phyloP scores from a whole-genome alignment of 2,797 vertebrate genomes.

The Scarus forsteni region DNA sequence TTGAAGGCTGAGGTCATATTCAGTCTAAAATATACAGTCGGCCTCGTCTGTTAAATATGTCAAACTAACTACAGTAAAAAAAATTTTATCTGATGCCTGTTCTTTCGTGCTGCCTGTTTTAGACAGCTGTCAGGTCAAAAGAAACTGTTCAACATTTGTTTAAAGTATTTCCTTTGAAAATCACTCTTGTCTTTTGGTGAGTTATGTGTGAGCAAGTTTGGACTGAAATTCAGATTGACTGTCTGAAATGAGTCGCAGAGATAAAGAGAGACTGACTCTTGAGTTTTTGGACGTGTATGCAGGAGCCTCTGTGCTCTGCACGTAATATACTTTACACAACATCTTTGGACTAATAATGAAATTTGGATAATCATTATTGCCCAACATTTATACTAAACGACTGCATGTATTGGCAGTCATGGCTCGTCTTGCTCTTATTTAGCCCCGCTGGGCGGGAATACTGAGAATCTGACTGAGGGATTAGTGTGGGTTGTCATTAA shows the following conservation, averaged over 20 bases:
- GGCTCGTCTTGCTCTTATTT: slow-evolving; percentile 9
- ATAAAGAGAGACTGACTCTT: slow-evolving; percentile 11
- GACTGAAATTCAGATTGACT: not conserved
- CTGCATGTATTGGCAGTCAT: slow-evolving; percentile 1
- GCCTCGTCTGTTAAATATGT: not conserved
- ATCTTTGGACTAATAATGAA: not conserved
- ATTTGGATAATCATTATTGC: not conserved
- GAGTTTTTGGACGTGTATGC: not conserved
- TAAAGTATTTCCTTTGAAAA: not conserved
- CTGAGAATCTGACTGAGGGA: slow-evolving; percentile 28
- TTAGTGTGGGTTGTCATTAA: slow-evolving; percentile 26
- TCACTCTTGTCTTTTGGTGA: not conserved
- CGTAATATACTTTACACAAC: slow-evolving; percentile 15
- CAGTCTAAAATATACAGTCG: not conserved
- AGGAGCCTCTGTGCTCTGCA: not conserved
- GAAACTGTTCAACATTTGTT: not conserved
- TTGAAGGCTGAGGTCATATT: slow-evolving; percentile 2
- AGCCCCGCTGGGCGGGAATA: slow-evolving; percentile 22
- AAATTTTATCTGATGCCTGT: not conserved
- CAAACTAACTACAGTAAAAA: not conserved
- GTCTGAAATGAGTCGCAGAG: not conserved
- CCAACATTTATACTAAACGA: not conserved
- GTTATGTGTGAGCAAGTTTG: not conserved
- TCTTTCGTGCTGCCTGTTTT: not conserved
- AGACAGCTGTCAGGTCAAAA: not conserved